A percentile compares a stretch with the other conserved stretches of the same genome.
phyloP scores from a whole-genome alignment of 1,140 invertebrate species.

The Brachionus angularis region DNA sequence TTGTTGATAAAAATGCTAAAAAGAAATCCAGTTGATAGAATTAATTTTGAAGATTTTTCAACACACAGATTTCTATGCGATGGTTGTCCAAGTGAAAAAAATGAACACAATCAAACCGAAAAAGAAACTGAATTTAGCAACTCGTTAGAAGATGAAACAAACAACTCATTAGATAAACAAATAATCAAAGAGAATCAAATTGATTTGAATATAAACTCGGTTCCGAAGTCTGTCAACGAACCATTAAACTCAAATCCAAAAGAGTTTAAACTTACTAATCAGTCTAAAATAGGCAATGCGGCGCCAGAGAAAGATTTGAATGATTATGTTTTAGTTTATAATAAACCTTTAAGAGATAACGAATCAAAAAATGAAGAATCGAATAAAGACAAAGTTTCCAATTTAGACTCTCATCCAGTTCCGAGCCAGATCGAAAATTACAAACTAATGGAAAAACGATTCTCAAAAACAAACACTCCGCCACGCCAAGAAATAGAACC shows the following conservation, averaged over 20 bases:
- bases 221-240: too few species aligned
- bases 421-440: constrained; percentile 29
- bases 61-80: constrained; percentile 29
- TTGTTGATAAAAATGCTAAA: constrained; percentile 37
- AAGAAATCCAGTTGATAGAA: constrained; percentile 32
- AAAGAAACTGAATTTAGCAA: too few species aligned
- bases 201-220: too few species aligned
- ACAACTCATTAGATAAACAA: too few species aligned
- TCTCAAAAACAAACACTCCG: constrained; percentile 5
- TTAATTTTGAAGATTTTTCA: constrained; percentile 42
- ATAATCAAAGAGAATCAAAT: too few species aligned
- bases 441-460: constrained; percentile 26
- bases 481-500: not conserved
- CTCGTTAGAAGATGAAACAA: too few species aligned
- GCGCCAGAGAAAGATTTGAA: not conserved
- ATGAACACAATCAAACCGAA: not conserved
- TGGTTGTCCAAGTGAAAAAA: too few species aligned
- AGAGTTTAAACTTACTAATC: too few species aligned
- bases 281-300: too few species aligned
- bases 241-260: not conserved
- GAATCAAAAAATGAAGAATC: too few species aligned
- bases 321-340: constrained; percentile 1
- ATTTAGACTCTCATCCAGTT: constrained; percentile 1
- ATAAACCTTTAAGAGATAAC: not conserved
- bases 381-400: not conserved